Percentiles rank a stretch among this genome's conserved stretches.
These are phyloP conservation scores for Epistrophe eligans DNA, from an alignment of 2,888 invertebrate genomes.

Conservation along the genomic window DNA sequence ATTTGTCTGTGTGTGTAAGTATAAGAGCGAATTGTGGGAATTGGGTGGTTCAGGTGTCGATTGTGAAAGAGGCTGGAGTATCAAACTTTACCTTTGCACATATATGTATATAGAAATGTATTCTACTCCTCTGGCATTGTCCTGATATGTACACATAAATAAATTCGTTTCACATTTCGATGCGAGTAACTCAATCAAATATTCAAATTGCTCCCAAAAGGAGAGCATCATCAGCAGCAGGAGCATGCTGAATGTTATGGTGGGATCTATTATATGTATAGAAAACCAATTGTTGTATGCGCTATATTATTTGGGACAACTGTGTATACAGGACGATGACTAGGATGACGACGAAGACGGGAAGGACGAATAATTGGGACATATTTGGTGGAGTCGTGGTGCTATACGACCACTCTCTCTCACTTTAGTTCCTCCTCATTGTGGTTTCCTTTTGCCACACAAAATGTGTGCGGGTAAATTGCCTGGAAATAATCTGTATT, in stretches of 20 bases:
- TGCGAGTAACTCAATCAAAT: constrained; percentile 75
- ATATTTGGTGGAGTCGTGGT: constrained; percentile 24
- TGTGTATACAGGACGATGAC: too few species aligned
- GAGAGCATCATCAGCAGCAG: constrained; percentile 25
- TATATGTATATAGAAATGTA: background rate
- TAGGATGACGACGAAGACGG: background rate
- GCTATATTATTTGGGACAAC: background rate
- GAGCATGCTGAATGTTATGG: constrained; percentile 2
- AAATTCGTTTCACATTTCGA: constrained; percentile 69
- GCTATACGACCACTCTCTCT: background rate
- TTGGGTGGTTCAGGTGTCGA: background rate
- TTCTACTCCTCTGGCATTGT: constrained; percentile 33
- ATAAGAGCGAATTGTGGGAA: background rate
- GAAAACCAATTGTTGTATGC: background rate
- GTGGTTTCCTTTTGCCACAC: constrained; percentile 54
- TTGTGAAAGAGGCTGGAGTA: background rate
- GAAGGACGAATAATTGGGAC: constrained; percentile 10
- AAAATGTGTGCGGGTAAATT: constrained; percentile 70
- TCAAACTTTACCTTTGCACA: background rate
- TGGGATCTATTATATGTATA: constrained; percentile 1
- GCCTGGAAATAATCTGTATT: constrained; percentile 75
- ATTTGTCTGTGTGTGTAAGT: constrained; percentile 4
- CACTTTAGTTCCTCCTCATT: constrained; percentile 55
- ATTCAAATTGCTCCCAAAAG: constrained; percentile 71
- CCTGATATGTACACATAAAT: constrained; percentile 57